Conservation (phyloP, 2,888 invertebrate genomes). For the Helicoverpa assulta region DNA sequence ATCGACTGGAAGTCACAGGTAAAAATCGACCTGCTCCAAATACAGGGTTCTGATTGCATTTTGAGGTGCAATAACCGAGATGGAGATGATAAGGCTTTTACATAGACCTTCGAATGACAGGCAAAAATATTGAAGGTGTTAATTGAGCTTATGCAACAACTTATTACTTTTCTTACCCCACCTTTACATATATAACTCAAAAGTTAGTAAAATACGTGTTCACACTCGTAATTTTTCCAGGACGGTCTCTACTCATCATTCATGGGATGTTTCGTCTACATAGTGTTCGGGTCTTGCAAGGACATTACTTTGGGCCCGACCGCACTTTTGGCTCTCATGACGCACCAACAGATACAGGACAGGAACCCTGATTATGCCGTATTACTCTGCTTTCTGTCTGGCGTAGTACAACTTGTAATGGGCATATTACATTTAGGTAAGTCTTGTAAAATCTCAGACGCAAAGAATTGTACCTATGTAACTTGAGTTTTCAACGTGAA, state of each 20-base stretch:
- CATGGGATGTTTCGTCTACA: conserved; percentile 97
- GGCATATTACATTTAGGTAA: conserved; percentile 95
- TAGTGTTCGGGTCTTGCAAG: conserved; percentile 96
- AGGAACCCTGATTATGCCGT: conserved; percentile 94
- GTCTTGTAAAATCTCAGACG: conserved; percentile 55
- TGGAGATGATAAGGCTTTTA: conserved; percentile 9
- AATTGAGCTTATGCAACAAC: conserved; percentile 21
- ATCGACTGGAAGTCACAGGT: conserved; percentile 35
- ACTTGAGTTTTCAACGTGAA: conserved; percentile 6
- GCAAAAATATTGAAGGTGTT: conserved; percentile 18
- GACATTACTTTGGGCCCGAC: conserved; percentile 97
- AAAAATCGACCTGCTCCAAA: conserved; percentile 24
- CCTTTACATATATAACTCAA: conserved; percentile 17
- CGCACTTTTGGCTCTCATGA: conserved; percentile 98
- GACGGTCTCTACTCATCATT: conserved; percentile 98
- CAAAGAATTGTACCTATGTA: conserved; percentile 6
- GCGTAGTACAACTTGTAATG: conserved; percentile 95
- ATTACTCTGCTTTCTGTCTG: conserved; percentile 95
- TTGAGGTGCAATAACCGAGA: conserved; percentile 21
- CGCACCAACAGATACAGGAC: conserved; percentile 93
- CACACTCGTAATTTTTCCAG: conserved; percentile 86
- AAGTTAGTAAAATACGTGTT: conserved; percentile 31
- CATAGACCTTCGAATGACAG: conserved; percentile 3
- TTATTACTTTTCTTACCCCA: conserved; percentile 11
- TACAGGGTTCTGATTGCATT: conserved; percentile 37